Conservation (phyloP, 2,888 invertebrate species). For the Megamerina dolium region DNA sequence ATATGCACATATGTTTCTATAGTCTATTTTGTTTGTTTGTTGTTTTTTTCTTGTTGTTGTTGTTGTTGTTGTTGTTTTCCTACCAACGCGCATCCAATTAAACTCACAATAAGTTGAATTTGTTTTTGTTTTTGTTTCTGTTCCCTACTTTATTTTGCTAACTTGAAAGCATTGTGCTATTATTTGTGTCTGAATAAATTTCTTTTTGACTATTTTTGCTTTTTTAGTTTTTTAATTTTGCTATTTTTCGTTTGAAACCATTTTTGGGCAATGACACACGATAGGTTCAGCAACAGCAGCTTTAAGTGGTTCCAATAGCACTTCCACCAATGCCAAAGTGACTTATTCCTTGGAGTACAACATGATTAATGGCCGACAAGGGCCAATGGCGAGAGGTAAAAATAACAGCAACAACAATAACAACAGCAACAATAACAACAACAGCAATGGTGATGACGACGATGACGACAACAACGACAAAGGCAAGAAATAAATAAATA, state of each 20-base stretch:
- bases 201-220: slow-evolving; percentile 17
- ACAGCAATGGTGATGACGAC: slow-evolving; percentile 8
- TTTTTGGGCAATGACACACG: slow-evolving; percentile 30
- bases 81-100: slow-evolving; percentile 37
- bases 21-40: too few relatives aligned
- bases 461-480: slow-evolving; percentile 4
- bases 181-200: background rate
- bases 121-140: slow-evolving; percentile 7
- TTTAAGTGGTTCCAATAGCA: slow-evolving; percentile 9
- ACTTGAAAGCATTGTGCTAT: background rate
- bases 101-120: slow-evolving; percentile 21
- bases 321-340: slow-evolving; percentile 24
- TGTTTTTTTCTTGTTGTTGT: too few relatives aligned
- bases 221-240: slow-evolving; percentile 23
- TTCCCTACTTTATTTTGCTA: slow-evolving; percentile 7
- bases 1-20: too few relatives aligned
- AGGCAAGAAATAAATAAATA: too few relatives aligned
- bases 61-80: too few relatives aligned
- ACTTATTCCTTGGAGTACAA: slow-evolving; percentile 28
- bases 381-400: slow-evolving; percentile 40
- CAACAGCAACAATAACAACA: slow-evolving; percentile 9
- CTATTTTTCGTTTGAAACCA: slow-evolving; percentile 28
- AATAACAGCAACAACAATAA: slow-evolving; percentile 13
- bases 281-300: slow-evolving; percentile 3
- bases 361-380: slow-evolving; percentile 47